These are phyloP conservation scores for Oligia strigilis DNA, from an alignment of 2,888 invertebrate species.

Conservation along the genomic window DNA sequence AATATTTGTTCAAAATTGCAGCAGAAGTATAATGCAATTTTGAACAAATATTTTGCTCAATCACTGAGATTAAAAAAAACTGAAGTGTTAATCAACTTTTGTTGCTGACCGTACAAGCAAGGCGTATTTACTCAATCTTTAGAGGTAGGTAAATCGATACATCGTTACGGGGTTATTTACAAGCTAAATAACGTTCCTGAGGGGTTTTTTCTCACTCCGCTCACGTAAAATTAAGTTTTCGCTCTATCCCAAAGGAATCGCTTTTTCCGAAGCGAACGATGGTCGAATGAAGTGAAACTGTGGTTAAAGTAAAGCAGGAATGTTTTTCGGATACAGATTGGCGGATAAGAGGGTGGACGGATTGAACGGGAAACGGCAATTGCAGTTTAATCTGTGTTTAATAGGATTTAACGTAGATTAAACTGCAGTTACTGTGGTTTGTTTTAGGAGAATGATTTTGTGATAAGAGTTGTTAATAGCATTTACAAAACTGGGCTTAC, in stretches of 20 bases:
- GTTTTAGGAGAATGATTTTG: slow-evolving; percentile 11
- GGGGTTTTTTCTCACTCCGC: slow-evolving; percentile 39
- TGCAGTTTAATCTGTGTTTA: slow-evolving; percentile 27
- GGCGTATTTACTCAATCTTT: slow-evolving; percentile 16
- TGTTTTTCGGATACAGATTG: slow-evolving; percentile 45
- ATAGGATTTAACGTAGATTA: slow-evolving; percentile 40
- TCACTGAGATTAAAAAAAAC: no score
- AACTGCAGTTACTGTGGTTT: slow-evolving; percentile 25
- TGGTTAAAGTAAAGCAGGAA: slow-evolving; percentile 31
- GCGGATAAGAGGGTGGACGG: slow-evolving; percentile 13
- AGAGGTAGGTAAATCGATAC: slow-evolving; percentile 35
- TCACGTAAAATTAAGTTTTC: slow-evolving; percentile 59
- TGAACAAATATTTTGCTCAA: no score
- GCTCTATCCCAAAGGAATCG: slow-evolving; percentile 42
- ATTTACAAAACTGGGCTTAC: neutral
- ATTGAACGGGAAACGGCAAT: slow-evolving; percentile 18
- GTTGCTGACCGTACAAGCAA: neutral
- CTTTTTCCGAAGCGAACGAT: slow-evolving; percentile 32
- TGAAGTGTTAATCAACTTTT: no score
- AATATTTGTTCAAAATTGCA: no score
- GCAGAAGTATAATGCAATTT: no score
- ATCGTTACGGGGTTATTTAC: slow-evolving; percentile 46
- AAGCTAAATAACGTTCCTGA: slow-evolving; percentile 44
- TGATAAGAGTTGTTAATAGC: neutral
- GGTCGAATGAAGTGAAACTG: slow-evolving; percentile 41